Conservation (phyloP, 2,888 invertebrate species). For the Troglohyphantes excavatus region DNA sequence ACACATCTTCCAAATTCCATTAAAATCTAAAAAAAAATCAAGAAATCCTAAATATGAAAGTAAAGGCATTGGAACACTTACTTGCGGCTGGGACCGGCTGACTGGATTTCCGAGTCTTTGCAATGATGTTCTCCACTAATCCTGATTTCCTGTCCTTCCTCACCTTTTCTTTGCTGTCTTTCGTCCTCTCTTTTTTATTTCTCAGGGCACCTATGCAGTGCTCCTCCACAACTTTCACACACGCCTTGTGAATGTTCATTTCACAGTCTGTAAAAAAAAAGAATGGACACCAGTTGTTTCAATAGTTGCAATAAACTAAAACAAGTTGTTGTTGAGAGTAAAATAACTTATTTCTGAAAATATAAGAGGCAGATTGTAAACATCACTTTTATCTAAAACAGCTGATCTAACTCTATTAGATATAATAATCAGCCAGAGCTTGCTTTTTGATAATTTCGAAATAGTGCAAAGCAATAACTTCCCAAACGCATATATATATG, state of each 20-base stretch:
- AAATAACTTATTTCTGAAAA: too few relatives aligned
- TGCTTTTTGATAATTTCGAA: too few relatives aligned
- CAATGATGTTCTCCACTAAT: constrained; percentile 80
- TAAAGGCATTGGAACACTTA: constrained; percentile 64
- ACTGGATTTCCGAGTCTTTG: constrained; percentile 80
- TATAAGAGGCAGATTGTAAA: too few relatives aligned
- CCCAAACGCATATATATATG: too few relatives aligned
- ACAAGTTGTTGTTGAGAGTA: too few relatives aligned
- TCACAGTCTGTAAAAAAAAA: constrained; percentile 88
- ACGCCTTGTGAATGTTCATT: constrained; percentile 92
- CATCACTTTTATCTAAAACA: too few relatives aligned
- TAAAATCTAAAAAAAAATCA: too few relatives aligned
- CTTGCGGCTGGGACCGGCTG: constrained; percentile 80
- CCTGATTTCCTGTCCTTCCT: constrained; percentile 77
- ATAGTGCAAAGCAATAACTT: too few relatives aligned
- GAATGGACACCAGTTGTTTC: background rate
- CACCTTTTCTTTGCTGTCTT: constrained; percentile 70
- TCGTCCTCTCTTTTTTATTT: constrained; percentile 81
- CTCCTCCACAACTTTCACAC: constrained; percentile 91
- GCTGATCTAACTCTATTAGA: too few relatives aligned
- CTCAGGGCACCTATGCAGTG: constrained; percentile 88
- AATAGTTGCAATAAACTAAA: too few relatives aligned
- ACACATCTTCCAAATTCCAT: background rate
- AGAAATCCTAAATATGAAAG: background rate
- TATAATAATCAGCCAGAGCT: too few relatives aligned